Evolutionary conservation across 2,797 vertebrate species (phyloP), one percentile per base, ranked within the genome.

Genomic region (Podargus strigoides): DNA sequence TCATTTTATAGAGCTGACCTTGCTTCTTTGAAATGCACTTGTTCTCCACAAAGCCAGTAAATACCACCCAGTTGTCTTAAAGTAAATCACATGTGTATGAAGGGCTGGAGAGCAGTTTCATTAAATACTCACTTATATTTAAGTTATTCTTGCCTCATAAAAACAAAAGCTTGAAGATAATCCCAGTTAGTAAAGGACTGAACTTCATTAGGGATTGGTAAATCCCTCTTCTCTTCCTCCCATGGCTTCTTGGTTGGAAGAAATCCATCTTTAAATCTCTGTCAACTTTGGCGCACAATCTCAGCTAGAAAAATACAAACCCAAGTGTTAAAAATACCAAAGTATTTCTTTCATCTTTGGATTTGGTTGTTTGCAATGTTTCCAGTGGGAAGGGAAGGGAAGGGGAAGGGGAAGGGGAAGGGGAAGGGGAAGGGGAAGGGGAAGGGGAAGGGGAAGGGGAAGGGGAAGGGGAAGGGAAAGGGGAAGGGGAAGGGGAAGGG

Each of bases 81-180:
- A 90, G 27, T 67, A 67, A 94, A 85, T 73, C 21, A 53, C 24
- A 6, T 10, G 10, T 47, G 39, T 66, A 69, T 62, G 70, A 68
- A 58, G 22, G 21, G 6, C 32, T 85, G 52, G 26, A 47, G 5
- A 59, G 15, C 6, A n/a, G 32, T n/a, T 75, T 56, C 49, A 81
- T 84, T 86, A 88, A 75, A 84, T 68, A 64, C 56, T 80, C 34
- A 56, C 16, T 10, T 34, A 20, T 86, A 80, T 52, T 78, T 46
- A 59, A 85, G 24, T 34, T 88, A 72, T 68, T 74, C 42, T 64
- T 58, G 15, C n/a, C 42, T 50, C 58, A n/a, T 50, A 81, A 86
- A 86, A 94, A 56, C 9, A 60, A 66, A 72, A 42, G 6, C 49
- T 84, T 72, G 42, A 75, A 81, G 59, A 58, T 14, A 86, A 83